phyloP scores from a whole-genome alignment of 64 coral and sea anemone species.

The Cladopsammia gracilis region DNA sequence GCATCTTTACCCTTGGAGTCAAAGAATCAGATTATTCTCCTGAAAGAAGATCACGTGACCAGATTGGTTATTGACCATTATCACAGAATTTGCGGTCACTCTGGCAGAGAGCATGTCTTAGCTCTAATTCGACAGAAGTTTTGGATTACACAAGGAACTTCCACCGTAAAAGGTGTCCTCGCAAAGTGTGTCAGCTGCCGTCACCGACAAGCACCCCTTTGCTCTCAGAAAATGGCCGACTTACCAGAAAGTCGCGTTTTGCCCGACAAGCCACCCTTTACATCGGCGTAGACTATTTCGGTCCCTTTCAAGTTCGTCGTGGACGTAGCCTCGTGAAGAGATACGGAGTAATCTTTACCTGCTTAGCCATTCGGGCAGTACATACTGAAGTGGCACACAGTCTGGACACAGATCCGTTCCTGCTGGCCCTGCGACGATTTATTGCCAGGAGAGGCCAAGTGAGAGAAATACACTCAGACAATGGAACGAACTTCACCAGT shows the following conservation, averaged over 20 bases:
- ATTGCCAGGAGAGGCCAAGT: conserved; percentile 21
- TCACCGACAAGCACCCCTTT: background rate
- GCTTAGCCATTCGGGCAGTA: background rate
- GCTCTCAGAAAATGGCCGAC: conserved; percentile 41
- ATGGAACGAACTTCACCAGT: too few species aligned
- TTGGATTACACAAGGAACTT: conserved; percentile 12
- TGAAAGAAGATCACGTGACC: too few species aligned
- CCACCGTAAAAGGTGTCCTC: background rate
- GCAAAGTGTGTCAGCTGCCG: background rate
- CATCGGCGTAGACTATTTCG: conserved; percentile 9
- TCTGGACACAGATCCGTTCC: conserved; percentile 9
- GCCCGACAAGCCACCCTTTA: background rate
- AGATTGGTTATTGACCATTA: too few species aligned
- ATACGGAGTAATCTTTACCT: conserved; percentile 12
- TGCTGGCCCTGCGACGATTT: background rate
- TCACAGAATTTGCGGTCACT: too few species aligned
- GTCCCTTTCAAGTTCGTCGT: background rate
- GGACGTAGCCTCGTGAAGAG: background rate
- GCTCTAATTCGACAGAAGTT: too few species aligned
- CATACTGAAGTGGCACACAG: conserved; percentile 16
- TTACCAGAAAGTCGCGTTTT: background rate
- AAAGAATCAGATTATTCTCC: too few species aligned
- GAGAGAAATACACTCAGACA: background rate
- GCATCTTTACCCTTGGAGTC: too few species aligned
- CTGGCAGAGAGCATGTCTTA: too few species aligned